These are phyloP conservation scores for Microhierax caerulescens DNA, from an alignment of 2,797 vertebrate species.

Conservation along the genomic window DNA sequence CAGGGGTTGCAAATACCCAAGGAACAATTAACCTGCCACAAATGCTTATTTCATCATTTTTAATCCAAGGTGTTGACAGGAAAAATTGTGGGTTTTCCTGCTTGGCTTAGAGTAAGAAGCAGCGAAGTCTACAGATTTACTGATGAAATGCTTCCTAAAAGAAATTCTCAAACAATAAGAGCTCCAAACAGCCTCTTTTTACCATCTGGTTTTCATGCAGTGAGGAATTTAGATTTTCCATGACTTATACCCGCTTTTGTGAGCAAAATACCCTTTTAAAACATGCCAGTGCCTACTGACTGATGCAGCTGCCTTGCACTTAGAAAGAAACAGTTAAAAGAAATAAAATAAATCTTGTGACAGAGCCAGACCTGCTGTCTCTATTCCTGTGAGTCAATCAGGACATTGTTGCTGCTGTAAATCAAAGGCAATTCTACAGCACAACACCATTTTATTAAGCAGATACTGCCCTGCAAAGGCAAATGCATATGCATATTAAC, in stretches of 20 bases:
- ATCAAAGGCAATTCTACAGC: slow-evolving; percentile 32
- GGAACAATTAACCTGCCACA: slow-evolving; percentile 51
- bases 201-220: not conserved
- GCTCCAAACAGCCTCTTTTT: not conserved
- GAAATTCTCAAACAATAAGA: not conserved
- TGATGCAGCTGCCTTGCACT: not conserved
- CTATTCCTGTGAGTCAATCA: slow-evolving; percentile 27
- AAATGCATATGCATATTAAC: not conserved
- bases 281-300: not conserved
- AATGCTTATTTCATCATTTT: slow-evolving; percentile 37
- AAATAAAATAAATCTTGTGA: not conserved
- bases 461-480: not conserved
- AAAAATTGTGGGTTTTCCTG: not conserved
- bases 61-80: not conserved
- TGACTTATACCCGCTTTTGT: not conserved
- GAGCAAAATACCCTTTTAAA: not conserved
- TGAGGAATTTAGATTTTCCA: not conserved
- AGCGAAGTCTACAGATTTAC: not conserved
- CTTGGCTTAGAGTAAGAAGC: not conserved
- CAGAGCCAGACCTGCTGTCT: slow-evolving; percentile 6
- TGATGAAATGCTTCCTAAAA: slow-evolving; percentile 3
- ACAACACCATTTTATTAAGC: not conserved
- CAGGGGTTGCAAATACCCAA: slow-evolving; percentile 15
- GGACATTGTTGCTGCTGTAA: not conserved
- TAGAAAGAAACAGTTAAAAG: slow-evolving; percentile 29